Base-by-base conservation (phyloP, 2,888 invertebrate genomes). In the Drosophila eohydei region DNA sequence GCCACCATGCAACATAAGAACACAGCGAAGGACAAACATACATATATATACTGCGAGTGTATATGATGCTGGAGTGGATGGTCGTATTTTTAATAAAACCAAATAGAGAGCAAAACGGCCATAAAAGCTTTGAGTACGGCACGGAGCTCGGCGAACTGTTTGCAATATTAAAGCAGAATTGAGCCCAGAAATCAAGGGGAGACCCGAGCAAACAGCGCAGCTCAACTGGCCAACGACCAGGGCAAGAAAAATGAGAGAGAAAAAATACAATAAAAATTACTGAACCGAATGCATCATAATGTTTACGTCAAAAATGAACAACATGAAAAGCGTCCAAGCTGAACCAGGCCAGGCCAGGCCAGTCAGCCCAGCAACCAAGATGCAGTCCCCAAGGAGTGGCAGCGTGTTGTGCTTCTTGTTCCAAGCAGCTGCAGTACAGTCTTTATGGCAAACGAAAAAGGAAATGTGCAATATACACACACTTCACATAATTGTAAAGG, bases 201-300 rank as follows among this genome's bases (percentile, higher is more conserved):
- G 61, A 34, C 28, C 54, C 57, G 51, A 69, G 80, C 64, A 71
- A 76, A 81, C 57, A 68, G 62, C 52, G 48, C 36, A 28, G 65
- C 71, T 9, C 55, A 61, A 52, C 63, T 58, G 64, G 67, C 57
- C 77, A 69, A 58, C 52, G 57, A 68, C 67, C 73, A 67, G 64
- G 70, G 68, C 43, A 70, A 69, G 76, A 55, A 78, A 81, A 73
- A 73, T 65, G 57, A 61, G 62, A 34, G 34, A 28, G 14, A 77
- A 81, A 81, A 84, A 80, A 86, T 88, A 86, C 80, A 83, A 86
- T 88, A 86, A 86, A 86, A 88, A 86, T 86, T 86, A 86, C 88
- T 83, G 81, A 80, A 83, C 80, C 85, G 82, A 86, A 86, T 88
- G 84, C 87, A 88, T 86, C 85, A 88, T 86, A 86, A 86, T 88